Evolutionary conservation across 2,797 vertebrate genomes (phyloP), one percentile per base, ranked within the genome.

Genomic region (Muscicapa comitata): DNA sequence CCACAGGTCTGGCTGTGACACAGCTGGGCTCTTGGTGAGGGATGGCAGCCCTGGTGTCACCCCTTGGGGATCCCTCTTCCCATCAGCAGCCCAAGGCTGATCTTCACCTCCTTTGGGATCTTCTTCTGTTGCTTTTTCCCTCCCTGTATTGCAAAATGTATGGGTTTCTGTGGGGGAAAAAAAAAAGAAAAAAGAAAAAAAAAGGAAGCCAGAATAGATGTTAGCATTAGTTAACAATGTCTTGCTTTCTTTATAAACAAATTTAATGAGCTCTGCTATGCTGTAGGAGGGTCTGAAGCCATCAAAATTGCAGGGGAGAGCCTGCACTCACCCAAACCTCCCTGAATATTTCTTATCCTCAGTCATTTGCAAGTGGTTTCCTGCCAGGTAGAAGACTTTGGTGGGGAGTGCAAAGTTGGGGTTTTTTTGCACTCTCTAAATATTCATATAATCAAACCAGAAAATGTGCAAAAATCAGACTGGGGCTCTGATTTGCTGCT

Each of bases 381-480:
- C 78, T 73, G 66, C 33, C n/a, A 35, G 43, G 35, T 5, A 25
- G 73, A 51, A 87, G 55, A 48, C 62, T 95, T 93, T 5, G 2
- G 40, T 59, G 73, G 24, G 61, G 20, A 86, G 62, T 9, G 28
- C 70, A 42, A 48, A 82, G 51, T 33, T 25, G n/a, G 29, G 51
- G 2, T 0, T 72, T 77, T 79, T 76, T 57, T 91, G 21, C 78
- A 66, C 16, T 53, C 7, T 26, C 24, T 78, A 89, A 83, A 96
- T 80, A 94, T 91, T 96, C 94, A 70, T 62, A 45, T 58, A 81
- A 93, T 82, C 40, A 82, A 96, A 94, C 42, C 43, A 82, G 73
- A 86, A 88, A 94, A 92, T 0, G 3, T 95, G 37, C 80, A 42
- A 50, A 86, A 93, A 73, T 91, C 57, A 85, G 71, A 68, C 62